Evolutionary conservation across 2,888 invertebrate genomes (phyloP), one percentile per base, ranked within the genome.

Genomic region (Lasioglossum calceatum): DNA sequence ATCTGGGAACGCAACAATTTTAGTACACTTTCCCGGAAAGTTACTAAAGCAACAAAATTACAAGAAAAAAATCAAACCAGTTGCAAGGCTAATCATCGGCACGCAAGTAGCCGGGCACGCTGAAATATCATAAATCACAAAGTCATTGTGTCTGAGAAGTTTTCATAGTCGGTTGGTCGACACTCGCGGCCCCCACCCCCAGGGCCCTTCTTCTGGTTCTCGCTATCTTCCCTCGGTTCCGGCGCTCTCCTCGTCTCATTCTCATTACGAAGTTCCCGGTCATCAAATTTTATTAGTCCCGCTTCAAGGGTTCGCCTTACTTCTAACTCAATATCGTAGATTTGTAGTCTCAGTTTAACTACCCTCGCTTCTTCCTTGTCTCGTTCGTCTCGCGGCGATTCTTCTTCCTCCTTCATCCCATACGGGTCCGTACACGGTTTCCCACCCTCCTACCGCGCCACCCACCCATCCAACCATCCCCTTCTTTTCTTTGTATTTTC

Each of bases 251-350:
- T 86, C 90, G 88, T 91, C 93, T 92, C 92, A 90, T 94, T 94
- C 93, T 94, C 94, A 94, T 95, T 94, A 94, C 93, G 91, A 94
- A 94, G 92, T 94, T 95, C 93, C 93, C 92, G 94, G 93, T 94
- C 95, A 94, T 95, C 93, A 94, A 94, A 94, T 95, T 94, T 95
- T 95, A 95, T 95, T 94, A 94, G 93, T 93, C 92, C 81, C 93
- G 93, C 93, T 94, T 94, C 91, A 92, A 91, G 89, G 79, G 88
- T 83, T 88, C 90, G 91, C 91, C 91, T 91, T 91, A 88, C 92
- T 92, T 92, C 92, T 92, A 93, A 94, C 94, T 94, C 93, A 93
- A 94, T 94, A 94, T 94, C 93, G 93, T 93, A 92, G 92, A 93
- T 93, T 93, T 91, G 92, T 92, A 93, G 92, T 91, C 92, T 87